Evolutionary conservation across 2,888 invertebrate genomes (phyloP).

Genomic region (Tuta absoluta): DNA sequence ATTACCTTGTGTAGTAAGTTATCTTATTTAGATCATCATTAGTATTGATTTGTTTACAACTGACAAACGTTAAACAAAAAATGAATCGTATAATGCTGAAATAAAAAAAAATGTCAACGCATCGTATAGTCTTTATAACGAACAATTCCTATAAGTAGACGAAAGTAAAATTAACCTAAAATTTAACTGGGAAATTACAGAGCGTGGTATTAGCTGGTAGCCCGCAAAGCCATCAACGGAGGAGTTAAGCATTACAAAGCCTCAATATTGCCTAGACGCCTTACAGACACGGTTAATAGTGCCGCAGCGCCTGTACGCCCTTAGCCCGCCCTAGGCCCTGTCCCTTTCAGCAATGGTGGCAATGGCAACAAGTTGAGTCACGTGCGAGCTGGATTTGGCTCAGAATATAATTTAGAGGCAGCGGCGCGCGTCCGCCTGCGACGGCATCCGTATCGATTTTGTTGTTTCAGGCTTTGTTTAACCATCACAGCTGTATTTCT

Average conservation of each 20-base stretch:
- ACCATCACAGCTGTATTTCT: slow-evolving; percentile 44
- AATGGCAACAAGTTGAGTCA: slow-evolving; percentile 79
- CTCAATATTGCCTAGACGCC: slow-evolving; percentile 25
- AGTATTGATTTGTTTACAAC: too few species aligned
- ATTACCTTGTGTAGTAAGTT: too few species aligned
- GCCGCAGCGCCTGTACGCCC: slow-evolving; percentile 8
- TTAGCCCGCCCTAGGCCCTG: slow-evolving; percentile 39
- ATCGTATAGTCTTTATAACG: background rate
- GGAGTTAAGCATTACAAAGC: slow-evolving; percentile 15
- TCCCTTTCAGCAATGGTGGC: slow-evolving; percentile 50
- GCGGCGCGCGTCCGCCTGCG: slow-evolving; percentile 71
- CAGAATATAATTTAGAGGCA: slow-evolving; percentile 66
- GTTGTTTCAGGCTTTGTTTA: slow-evolving; percentile 65
- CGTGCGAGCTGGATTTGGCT: slow-evolving; percentile 70
- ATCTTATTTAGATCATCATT: too few species aligned
- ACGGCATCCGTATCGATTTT: slow-evolving; percentile 72
- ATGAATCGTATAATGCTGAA: too few species aligned
- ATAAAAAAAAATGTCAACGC: too few species aligned
- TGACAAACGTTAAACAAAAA: too few species aligned
- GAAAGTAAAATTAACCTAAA: background rate
- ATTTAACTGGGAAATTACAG: background rate
- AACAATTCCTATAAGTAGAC: background rate
- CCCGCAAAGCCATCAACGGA: slow-evolving; percentile 11
- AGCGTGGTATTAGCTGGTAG: slow-evolving; percentile 2
- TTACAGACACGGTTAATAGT: slow-evolving; percentile 22